Conservation (phyloP, 2,113 vertebrate species). For the Passer domesticus region DNA sequence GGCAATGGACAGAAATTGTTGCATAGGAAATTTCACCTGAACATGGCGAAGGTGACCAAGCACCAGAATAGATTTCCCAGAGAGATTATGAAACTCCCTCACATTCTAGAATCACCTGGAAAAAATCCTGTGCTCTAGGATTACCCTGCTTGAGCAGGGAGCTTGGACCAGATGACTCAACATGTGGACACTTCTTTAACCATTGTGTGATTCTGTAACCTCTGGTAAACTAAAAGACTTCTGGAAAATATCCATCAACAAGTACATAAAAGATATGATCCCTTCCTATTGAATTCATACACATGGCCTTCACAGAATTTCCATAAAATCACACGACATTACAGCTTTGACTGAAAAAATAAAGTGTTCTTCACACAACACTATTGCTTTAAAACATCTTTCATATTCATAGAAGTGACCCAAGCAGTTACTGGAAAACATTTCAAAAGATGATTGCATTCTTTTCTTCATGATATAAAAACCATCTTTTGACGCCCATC, state of each 20-base stretch:
- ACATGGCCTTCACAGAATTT: slow-evolving; percentile 11
- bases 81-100: neutral
- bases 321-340: neutral
- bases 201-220: neutral
- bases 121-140: neutral
- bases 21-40: neutral
- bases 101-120: neutral
- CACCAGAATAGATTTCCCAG: neutral
- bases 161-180: neutral
- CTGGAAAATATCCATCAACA: slow-evolving; percentile 44
- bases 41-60: neutral
- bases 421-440: neutral
- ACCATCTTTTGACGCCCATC: neutral
- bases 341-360: neutral
- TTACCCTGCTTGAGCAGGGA: neutral
- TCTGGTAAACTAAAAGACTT: slow-evolving; percentile 26
- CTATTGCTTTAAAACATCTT: neutral
- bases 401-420: neutral
- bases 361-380: neutral
- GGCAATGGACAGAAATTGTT: neutral
- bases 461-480: slow-evolving; percentile 1
- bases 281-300: neutral
- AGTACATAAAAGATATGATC: neutral
- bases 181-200: neutral
- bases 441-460: neutral